Evolutionary conservation across 2,888 invertebrate genomes (phyloP), one percentile per base, ranked within the genome.

Genomic region (Drosophila gaucha): DNA sequence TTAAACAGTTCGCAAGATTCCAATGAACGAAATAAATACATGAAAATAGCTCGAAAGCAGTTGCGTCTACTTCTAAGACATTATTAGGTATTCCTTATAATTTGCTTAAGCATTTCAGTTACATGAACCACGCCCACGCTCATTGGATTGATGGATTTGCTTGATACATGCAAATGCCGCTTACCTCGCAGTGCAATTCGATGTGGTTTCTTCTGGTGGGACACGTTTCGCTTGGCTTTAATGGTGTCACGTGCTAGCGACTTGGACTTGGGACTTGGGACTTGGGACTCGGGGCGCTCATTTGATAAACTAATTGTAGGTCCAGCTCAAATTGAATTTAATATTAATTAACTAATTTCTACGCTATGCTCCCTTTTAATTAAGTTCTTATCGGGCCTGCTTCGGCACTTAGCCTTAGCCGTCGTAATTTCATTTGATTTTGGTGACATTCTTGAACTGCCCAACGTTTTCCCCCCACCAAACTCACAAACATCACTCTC

Each of bases 331-430:
- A 83, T 83, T 83, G 85, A 84, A 83, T 86, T 80, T 74, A 67
- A 80, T 82, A 78, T 80, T 66, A 83, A 84, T 83, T 84, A 80
- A 84, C 78, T 74, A 80, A 83, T 84, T 83, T 74, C 59, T 58
- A 58, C 63, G 75, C 78, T 70, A 67, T 39, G 50, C 56, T 50
- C 78, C 59, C 50, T 65, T 84, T 73, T 80, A 83, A 74, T 80
- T 80, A 86, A 75, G 70, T 67, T 44, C 44, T 36, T 36, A 35
- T 28, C 59, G 20, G 44, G 22, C 14, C 22, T 4, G 12, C 16
- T 24, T 28, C 16, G 22, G 46, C 20, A 51, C 31, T 55, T 51
- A 18, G 39, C 51, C 31, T 55, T 51, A 18, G 39, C 51, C 30
- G 16, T 10, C 54, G 60, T 57, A 71, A 62, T 74, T 67, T 63